phyloP scores from a whole-genome alignment of 2,113 vertebrate genomes.

The Oncorhynchus kisutch region DNA sequence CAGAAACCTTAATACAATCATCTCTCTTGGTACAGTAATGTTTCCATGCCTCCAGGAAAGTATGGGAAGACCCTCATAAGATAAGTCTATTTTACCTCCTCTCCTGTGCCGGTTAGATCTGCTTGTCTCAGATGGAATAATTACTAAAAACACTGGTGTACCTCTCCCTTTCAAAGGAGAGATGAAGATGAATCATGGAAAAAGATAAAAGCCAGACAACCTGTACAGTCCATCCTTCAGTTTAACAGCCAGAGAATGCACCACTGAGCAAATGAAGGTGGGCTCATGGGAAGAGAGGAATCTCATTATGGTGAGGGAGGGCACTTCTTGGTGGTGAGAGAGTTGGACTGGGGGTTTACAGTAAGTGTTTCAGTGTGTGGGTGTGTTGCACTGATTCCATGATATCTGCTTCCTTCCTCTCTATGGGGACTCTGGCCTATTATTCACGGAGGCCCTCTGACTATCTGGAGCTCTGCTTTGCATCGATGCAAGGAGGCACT shows the following conservation, averaged over 20 bases:
- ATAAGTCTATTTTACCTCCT: slow-evolving; percentile 51
- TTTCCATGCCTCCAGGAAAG: slow-evolving; percentile 52
- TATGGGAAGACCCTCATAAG: slow-evolving; percentile 53
- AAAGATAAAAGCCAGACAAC: slow-evolving; percentile 70
- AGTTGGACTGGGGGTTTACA: slow-evolving; percentile 18
- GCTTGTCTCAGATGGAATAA: slow-evolving; percentile 52
- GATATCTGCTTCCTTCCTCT: slow-evolving; percentile 33
- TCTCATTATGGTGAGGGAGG: slow-evolving; percentile 34
- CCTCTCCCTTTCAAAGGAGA: slow-evolving; percentile 12
- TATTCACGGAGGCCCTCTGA: slow-evolving; percentile 21
- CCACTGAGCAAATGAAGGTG: slow-evolving; percentile 63
- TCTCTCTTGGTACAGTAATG: slow-evolving; percentile 63
- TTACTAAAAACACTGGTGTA: slow-evolving; percentile 32
- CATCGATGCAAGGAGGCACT: slow-evolving; percentile 45
- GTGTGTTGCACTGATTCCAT: slow-evolving; percentile 10
- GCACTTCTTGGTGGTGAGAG: slow-evolving; percentile 27
- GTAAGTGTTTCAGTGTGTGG: slow-evolving; percentile 4
- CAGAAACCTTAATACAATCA: slow-evolving; percentile 63
- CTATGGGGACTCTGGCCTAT: slow-evolving; percentile 11
- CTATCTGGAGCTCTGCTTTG: slow-evolving; percentile 26
- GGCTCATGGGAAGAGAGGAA: slow-evolving; percentile 52
- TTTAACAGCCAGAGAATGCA: slow-evolving; percentile 70
- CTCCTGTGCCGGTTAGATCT: slow-evolving; percentile 3
- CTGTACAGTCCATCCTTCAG: slow-evolving; percentile 65
- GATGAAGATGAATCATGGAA: slow-evolving; percentile 67